Evolutionary conservation across 2,113 vertebrate genomes (phyloP), one percentile per base, ranked within the genome.

Genomic region (Boulengeromyrus knoepffleri): DNA sequence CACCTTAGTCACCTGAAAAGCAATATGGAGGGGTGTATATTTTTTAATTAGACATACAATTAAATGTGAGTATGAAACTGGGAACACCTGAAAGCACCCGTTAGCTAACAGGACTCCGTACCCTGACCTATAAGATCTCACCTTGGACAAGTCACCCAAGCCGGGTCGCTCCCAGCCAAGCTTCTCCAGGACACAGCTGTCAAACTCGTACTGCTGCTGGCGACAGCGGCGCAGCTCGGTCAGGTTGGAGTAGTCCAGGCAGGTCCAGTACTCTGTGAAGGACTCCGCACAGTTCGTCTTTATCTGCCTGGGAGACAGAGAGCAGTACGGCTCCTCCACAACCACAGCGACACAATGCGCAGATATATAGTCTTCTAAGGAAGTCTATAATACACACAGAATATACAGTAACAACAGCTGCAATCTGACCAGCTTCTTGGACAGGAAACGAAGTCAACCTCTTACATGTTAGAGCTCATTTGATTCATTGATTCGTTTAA

Each of bases 101-200:
- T 80, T 19, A 80, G 70, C 70, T 36, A 17, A 12, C 15, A 39
- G 19, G 31, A 4, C 27, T 52, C 50, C 85, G 2, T 47, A 21
- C 46, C 50, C 50, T 50, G 27, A 87, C n/a, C 50, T 13, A 21
- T n/a, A 15, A 66, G 3, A 45, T 70, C 87, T 96, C 95, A 99
- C 99, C 98, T 99, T 99, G 21, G 98, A 99, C 91, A 99, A 95
- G 2, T 98, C 93, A 91, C 99, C 99, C 90, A 99, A 95, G 0
- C 96, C 95, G 2, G 99, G 99, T 88, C 99, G 36, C 56, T 88
- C 95, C 99, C 99, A 99, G 5, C 98, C 98, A 92, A 99, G 92
- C 91, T 99, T 99, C 46, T 99, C 96, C 66, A 99, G 95, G 92
- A 98, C 98, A n/a, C 99, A 99, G 92, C 93, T 93, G 90, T 99